These are phyloP conservation scores for Anthopleura xanthogrammica DNA, from an alignment of 92 coral and sea anemone species.

Conservation along the genomic window DNA sequence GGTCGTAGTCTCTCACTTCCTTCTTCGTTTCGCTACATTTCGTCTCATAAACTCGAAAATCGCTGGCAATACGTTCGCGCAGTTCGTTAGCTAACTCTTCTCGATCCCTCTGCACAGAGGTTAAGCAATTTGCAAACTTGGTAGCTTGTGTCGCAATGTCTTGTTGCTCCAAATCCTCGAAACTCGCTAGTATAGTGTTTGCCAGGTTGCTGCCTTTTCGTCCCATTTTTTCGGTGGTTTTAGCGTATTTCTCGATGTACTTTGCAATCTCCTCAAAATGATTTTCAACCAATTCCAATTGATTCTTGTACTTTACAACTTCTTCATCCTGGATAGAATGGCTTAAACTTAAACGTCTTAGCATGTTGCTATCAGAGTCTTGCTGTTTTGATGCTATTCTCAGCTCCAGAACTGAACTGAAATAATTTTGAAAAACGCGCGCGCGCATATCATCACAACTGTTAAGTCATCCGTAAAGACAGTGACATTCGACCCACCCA, in stretches of 20 bases:
- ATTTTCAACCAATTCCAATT: slow-evolving; percentile 44
- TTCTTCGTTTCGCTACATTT: slow-evolving; percentile 66
- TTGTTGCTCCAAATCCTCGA: slow-evolving; percentile 42
- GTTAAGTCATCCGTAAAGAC: not conserved
- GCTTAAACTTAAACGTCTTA: slow-evolving; percentile 15
- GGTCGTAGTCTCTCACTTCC: slow-evolving; percentile 48
- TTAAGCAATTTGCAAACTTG: slow-evolving; percentile 44
- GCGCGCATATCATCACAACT: not conserved
- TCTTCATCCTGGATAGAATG: slow-evolving; percentile 27
- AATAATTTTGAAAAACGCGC: not conserved
- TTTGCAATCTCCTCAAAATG: slow-evolving; percentile 55
- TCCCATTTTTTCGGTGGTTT: slow-evolving; percentile 42
- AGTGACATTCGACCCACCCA: no score
- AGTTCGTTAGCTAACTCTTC: slow-evolving; percentile 34
- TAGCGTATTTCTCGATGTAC: slow-evolving; percentile 55
- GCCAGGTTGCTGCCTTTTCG: slow-evolving; percentile 57
- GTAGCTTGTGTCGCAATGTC: slow-evolving; percentile 9
- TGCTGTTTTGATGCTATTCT: no score
- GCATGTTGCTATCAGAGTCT: not conserved
- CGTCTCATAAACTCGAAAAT: slow-evolving; percentile 53
- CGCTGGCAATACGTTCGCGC: slow-evolving; percentile 35
- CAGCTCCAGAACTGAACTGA: not conserved
- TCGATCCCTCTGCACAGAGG: slow-evolving; percentile 36
- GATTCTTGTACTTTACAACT: slow-evolving; percentile 20
- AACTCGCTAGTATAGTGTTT: slow-evolving; percentile 40